Evolutionary conservation across 1,140 invertebrate genomes (phyloP).

Genomic region (Diachasma alloeum): DNA sequence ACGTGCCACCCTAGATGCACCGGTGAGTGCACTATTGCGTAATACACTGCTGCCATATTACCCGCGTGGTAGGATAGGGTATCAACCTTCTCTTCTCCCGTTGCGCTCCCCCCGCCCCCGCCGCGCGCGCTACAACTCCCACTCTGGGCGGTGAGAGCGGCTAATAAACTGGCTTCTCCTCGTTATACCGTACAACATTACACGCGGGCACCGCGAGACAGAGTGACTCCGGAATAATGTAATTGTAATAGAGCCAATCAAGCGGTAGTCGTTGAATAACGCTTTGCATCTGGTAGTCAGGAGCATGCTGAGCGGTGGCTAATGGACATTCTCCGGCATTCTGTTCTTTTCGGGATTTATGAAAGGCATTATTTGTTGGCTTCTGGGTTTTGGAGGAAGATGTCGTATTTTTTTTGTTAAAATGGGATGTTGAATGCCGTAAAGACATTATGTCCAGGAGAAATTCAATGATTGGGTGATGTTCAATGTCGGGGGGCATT

Average conservation of each 20-base stretch:
- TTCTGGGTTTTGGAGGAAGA: no score
- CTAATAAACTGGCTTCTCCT: conserved; percentile 55
- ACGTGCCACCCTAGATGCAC: conserved; percentile 28
- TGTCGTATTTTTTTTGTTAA: no score
- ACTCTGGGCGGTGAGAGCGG: conserved; percentile 25
- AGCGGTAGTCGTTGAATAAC: conserved; percentile 38
- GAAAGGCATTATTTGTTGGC: no score
- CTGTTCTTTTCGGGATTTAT: no score
- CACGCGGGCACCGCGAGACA: conserved; percentile 14
- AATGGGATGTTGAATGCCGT: no score
- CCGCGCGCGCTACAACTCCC: background rate
- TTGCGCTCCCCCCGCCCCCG: conserved; percentile 29
- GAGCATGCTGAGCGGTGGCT: no score
- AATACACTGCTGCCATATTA: conserved; percentile 49
- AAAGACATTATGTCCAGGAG: no score
- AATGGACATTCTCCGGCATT: no score
- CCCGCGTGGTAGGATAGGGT: conserved; percentile 30
- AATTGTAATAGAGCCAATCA: conserved; percentile 41
- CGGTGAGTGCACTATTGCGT: conserved; percentile 45
- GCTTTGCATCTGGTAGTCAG: background rate
- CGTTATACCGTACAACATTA: conserved; percentile 47
- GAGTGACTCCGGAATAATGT: conserved; percentile 29
- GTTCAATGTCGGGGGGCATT: no score
- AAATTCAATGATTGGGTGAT: no score
- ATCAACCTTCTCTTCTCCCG: conserved; percentile 28